Evolutionary conservation across 2,797 vertebrate genomes (phyloP), one percentile per base, ranked within the genome.

Genomic region (Pipistrellus pipistrellus): DNA sequence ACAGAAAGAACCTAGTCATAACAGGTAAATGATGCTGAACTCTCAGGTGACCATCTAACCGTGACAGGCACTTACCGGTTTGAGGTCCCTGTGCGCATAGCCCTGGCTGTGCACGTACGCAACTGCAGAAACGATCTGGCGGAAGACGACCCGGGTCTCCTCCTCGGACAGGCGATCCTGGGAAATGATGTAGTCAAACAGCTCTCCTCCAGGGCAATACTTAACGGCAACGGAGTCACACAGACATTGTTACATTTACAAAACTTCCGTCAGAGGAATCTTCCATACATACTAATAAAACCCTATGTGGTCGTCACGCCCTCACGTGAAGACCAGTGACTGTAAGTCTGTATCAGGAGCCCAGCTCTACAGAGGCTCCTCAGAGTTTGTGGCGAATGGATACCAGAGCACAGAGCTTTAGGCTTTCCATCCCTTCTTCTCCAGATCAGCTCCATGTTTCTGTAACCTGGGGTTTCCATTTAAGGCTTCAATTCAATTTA

Each of bases 141-240:
- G 98, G 96, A 99, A 99, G 97, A 99, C 99, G 2, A 99, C 90
- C 0, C 99, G 98, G 12, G 99, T 99, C 98, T 99, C 99, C 51
- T 99, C 98, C 97, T 99, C 99, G 0, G 99, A 98, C 85, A 99
- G 98, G 44, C 98, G 99, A 95, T 99, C 99, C 95, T 99, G 99
- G 14, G 99, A 98, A 87, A 99, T 99, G 2, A 99, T 99, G 93
- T 99, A 99, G 97, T 99, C 99, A 91, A 99, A 99, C 82, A 99
- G 98, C 97, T 99, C 99, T 91, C 99, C 99, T 81, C 99, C 99
- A 8, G 99, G 99, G 95, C 99, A 99, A 95, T 99, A 99, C 99
- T 99, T 96, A 97, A 17, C 1, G 85, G 77, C 64, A 85, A 94
- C 2, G 93, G 25, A 82, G 64, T 30, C 68, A 94, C 1, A 44